A percentile compares a stretch with the other conserved stretches of the same genome.
phyloP scores from a whole-genome alignment of 2,113 vertebrate genomes.

The Myodes glareolus region DNA sequence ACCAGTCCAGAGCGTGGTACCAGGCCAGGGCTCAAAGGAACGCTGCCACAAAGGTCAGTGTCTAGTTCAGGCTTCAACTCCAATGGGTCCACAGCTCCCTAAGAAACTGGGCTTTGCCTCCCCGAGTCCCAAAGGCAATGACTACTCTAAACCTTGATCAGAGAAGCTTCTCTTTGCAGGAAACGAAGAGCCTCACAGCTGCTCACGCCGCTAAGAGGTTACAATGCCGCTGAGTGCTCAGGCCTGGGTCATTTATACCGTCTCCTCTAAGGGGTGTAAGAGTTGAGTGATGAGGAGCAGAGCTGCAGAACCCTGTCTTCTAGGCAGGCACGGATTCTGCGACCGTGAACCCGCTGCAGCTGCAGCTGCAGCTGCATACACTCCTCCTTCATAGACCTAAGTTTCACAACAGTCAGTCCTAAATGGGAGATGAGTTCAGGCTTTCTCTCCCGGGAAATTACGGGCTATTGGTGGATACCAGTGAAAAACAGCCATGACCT shows the following conservation, averaged over 20 bases:
- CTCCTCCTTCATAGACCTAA: too few relatives aligned
- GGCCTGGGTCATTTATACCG: background rate
- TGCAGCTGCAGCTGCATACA: background rate
- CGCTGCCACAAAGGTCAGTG: background rate
- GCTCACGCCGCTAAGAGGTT: background rate
- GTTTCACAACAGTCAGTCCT: too few relatives aligned
- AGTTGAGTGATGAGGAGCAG: background rate
- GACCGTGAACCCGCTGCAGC: background rate
- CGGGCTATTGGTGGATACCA: background rate
- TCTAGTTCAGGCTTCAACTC: background rate
- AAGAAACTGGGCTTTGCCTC: background rate
- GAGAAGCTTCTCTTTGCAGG: background rate
- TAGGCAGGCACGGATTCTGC: too few relatives aligned
- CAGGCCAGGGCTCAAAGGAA: rapidly evolving
- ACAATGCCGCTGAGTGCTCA: background rate
- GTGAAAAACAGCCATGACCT: background rate
- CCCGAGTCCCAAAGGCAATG: background rate
- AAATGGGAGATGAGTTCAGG: background rate
- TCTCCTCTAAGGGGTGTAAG: background rate
- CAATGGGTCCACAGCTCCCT: background rate
- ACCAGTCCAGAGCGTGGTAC: background rate
- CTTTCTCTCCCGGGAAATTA: background rate
- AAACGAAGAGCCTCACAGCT: background rate
- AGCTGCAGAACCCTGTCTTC: background rate
- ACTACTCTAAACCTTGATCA: background rate